Conservation (phyloP, 2,113 vertebrate species). For the Crotalus viridis region DNA sequence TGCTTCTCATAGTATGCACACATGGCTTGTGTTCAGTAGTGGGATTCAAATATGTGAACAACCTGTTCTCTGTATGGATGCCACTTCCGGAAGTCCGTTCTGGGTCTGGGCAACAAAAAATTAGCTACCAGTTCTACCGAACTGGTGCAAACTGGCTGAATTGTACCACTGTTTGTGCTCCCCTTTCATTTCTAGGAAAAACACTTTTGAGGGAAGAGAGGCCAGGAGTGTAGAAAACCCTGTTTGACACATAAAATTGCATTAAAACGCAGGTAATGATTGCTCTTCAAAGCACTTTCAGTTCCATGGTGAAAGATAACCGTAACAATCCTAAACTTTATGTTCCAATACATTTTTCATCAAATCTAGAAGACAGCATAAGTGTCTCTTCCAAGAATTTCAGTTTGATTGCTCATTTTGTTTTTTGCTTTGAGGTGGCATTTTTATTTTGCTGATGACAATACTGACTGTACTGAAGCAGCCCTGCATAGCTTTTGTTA, state of each 20-base stretch:
- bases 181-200: neutral
- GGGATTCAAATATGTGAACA: too few species aligned
- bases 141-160: too few species aligned
- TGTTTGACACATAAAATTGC: neutral
- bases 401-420: neutral
- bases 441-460: neutral
- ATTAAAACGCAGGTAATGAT: neutral
- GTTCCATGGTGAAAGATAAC: too few species aligned
- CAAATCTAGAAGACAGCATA: neutral
- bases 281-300: neutral
- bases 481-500: neutral
- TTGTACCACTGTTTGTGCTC: too few species aligned
- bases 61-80: too few species aligned
- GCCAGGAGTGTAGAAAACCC: neutral
- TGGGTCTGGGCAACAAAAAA: too few species aligned
- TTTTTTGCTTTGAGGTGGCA: neutral
- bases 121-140: too few species aligned
- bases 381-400: neutral
- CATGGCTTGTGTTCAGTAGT: neutral
- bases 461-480: neutral
- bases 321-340: neutral
- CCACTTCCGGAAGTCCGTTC: too few species aligned
- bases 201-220: neutral
- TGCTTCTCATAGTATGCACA: neutral
- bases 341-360: slow-evolving; percentile 6